phyloP scores from a whole-genome alignment of 2,888 invertebrate genomes.

The Drosophila paracracens region DNA sequence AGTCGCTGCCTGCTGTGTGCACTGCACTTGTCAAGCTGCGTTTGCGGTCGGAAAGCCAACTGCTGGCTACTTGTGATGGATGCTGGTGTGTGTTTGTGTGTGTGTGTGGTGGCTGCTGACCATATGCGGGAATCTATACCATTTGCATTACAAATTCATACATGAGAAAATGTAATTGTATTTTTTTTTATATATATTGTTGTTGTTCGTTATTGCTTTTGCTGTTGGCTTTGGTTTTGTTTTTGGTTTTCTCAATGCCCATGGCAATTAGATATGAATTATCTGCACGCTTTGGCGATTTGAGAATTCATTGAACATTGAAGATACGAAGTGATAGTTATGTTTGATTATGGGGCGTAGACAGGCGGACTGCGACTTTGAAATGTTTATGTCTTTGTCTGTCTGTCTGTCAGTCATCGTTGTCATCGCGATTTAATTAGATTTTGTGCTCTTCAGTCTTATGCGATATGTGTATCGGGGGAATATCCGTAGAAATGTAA shows the following conservation, averaged over 20 bases:
- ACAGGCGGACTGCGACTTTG: slow-evolving; percentile 14
- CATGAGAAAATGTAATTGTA: slow-evolving; percentile 39
- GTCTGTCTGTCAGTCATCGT: slow-evolving; percentile 27
- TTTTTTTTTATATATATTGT: not conserved
- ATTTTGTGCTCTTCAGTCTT: slow-evolving; percentile 36
- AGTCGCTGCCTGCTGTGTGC: slow-evolving; percentile 57
- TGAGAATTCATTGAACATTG: slow-evolving; percentile 73
- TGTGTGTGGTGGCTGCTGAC: slow-evolving; percentile 30
- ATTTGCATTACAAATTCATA: slow-evolving; percentile 70
- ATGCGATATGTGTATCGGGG: not conserved
- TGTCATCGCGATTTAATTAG: slow-evolving; percentile 56
- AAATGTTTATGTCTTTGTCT: slow-evolving; percentile 19
- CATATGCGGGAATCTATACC: slow-evolving; percentile 31
- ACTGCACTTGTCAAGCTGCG: slow-evolving; percentile 73
- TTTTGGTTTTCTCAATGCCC: slow-evolving; percentile 28
- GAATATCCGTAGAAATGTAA: slow-evolving; percentile 10
- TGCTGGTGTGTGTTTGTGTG: slow-evolving; percentile 17
- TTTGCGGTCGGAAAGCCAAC: slow-evolving; percentile 54
- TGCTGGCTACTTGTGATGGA: slow-evolving; percentile 59
- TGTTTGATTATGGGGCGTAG: slow-evolving; percentile 36
- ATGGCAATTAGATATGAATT: slow-evolving; percentile 75
- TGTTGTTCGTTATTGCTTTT: not conserved
- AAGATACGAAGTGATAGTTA: slow-evolving; percentile 53
- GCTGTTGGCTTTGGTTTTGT: slow-evolving; percentile 15
- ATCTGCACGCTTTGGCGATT: slow-evolving; percentile 76